Base-by-base conservation (phyloP, 2,888 invertebrate genomes). In the Gnatocerus cornutus region DNA sequence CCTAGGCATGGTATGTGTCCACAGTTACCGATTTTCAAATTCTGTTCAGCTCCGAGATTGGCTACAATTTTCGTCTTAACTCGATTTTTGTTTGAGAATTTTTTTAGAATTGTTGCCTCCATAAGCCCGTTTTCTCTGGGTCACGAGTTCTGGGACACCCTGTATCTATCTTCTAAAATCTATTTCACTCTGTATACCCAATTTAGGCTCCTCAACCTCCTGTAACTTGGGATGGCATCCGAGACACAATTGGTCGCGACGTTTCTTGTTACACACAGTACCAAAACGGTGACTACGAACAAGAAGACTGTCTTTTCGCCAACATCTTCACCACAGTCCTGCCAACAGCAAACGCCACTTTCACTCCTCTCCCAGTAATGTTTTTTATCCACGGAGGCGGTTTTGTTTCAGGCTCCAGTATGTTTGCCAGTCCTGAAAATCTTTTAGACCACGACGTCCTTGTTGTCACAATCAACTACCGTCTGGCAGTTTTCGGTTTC, bases 401-500 rank as follows among this genome's bases (percentile, higher is more conserved):
- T 37, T 37, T n/a, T 6, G 37, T 37, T 37, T 9, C n/a, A n/a
- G 37, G 37, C 10, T 37, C 37, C 2, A 37, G 37, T 6, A 37
- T 37, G 37, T 37, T 9, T 9, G 37, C n/a, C n/a, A 37, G 37
- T n/a, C 37, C 37, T 2, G 37, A 10, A 37, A 37, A 37, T 37
- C 10, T 37, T 37, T 37, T 37, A 10, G 37, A 37, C 6, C 37
- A 37, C 6, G 37, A 10, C 10, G 37, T 37, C 6, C n/a, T 37
- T 37, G 9, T 37, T 9, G 37, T 37, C 6, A 37, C 37, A 1
- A 21, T 21, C 21, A 21, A 21, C 21, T 21, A 21, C 4, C 21
- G 21, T 21, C 21, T 21, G 21, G 21, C 2, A 21, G 2, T 4
- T 21, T 21, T 59, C 68, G 76, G 78, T 12, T 78, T 78, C 58